Evolutionary conservation across 2,797 vertebrate species (phyloP).

Genomic region (Semotilus atromaculatus): DNA sequence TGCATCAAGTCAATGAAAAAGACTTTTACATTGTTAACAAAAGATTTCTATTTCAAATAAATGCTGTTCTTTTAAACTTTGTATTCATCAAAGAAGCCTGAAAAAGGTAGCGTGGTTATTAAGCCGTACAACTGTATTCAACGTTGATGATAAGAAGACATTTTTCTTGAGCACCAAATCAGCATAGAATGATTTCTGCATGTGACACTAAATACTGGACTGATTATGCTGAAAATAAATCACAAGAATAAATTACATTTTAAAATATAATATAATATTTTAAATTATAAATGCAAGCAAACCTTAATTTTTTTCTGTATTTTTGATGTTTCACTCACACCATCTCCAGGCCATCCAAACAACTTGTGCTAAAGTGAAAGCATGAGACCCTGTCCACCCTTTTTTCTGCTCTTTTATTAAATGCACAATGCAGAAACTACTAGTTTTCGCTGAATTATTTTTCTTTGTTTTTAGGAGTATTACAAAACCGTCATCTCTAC

Average conservation of each 20-base stretch:
- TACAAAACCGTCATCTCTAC: conserved; percentile 51
- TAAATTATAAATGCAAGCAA: not conserved
- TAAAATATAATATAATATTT: not conserved
- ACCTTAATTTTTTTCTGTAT: not conserved
- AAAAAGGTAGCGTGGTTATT: not conserved
- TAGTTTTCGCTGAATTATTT: not conserved
- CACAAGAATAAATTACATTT: no score
- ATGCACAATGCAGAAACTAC: not conserved
- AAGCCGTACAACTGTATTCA: no score
- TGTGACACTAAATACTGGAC: not conserved
- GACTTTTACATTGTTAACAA: not conserved
- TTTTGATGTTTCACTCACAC: not conserved
- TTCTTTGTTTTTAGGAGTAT: conserved; percentile 62
- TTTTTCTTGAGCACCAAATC: not conserved
- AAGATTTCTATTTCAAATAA: not conserved
- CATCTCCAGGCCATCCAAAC: not conserved
- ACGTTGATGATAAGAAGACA: not conserved
- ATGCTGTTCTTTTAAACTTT: not conserved
- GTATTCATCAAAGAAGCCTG: not conserved
- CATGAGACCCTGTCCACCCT: not conserved
- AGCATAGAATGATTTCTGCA: not conserved
- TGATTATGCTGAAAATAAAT: not conserved
- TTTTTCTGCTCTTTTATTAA: not conserved
- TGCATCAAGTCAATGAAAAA: not conserved
- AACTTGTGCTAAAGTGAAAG: not conserved